Base-by-base conservation (phyloP, 2,888 invertebrate species). In the Masnerella sp. region DNA sequence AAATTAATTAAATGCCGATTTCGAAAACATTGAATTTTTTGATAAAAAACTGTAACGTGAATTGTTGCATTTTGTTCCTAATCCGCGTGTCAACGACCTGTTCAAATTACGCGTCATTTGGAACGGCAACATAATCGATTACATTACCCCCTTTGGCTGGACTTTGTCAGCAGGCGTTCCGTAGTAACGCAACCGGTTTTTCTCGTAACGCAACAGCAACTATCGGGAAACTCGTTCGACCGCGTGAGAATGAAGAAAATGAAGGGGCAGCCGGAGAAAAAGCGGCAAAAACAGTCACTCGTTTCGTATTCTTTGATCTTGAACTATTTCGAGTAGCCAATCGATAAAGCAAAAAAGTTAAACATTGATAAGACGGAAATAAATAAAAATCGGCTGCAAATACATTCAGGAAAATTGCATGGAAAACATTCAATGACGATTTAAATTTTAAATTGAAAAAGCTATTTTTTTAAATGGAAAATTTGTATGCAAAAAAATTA, bases 101-200 rank as follows among this genome's bases (percentile, higher is more conserved):
- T 52, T 68, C 38, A 42, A 68, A 68, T 68, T 58, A 68, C 58
- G 51, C 43, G 58, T 45, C 51, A 68, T 59, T 68, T 59, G 51
- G 51, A 68, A 59, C 58, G 34, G 68, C 51, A 68, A 59, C 51
- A 45, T 68, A 68, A 68, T 68, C 58, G 68, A 68, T 59, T 59
- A 52, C 59, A 59, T 59, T 59, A 59, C 68, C 59, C 56, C 59
- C 52, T 52, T 67, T 45, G 52, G 59, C 32, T 51, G 30, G 59
- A 38, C 59, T 68, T 45, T 52, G 68, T 52, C 30, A n/a, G n/a
- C n/a, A 38, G 59, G 20, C 52, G 52, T 15, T 12, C 56, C 12
- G 32, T 56, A 42, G 45, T 38, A 52, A 59, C 59, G 59, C 22
- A 59, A 59, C 59, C 45, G 68, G 68, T 68, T 68, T 68, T 52